Percentiles rank a stretch among this genome's conserved stretches.
phyloP scores from a whole-genome alignment of 2,113 vertebrate species.

The Albula goreensis region DNA sequence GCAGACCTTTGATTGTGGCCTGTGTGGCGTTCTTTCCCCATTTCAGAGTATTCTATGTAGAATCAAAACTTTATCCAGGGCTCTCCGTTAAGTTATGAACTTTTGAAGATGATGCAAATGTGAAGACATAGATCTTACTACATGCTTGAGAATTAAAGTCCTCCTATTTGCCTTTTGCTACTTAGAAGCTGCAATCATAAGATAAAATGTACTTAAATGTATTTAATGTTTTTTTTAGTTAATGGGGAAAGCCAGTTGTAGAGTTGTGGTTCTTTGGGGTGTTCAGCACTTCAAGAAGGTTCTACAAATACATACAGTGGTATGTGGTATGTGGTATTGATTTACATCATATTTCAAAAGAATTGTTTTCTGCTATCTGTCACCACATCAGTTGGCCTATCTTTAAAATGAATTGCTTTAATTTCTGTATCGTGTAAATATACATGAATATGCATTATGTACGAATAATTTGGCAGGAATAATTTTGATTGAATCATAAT shows the following conservation, averaged over 20 bases:
- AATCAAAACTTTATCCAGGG: background rate
- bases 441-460: background rate
- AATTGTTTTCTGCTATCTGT: background rate
- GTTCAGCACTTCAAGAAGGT: background rate
- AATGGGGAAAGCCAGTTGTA: too few species aligned
- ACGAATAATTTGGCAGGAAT: background rate
- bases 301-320: background rate
- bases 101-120: constrained; percentile 14
- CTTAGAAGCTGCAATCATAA: background rate
- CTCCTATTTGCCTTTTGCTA: background rate
- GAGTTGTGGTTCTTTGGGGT: background rate
- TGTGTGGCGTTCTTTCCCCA: background rate
- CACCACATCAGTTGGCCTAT: background rate
- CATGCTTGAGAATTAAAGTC: background rate
- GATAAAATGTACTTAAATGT: background rate
- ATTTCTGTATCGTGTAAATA: background rate
- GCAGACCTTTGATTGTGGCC: background rate
- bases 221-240: background rate
- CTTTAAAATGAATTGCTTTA: background rate
- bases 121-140: background rate
- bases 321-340: background rate
- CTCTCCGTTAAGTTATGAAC: background rate
- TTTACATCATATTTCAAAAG: background rate
- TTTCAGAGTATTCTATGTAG: background rate
- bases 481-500: background rate